Evolutionary conservation across 2,797 vertebrate genomes (phyloP).

Genomic region (Chrysocyon brachyurus): DNA sequence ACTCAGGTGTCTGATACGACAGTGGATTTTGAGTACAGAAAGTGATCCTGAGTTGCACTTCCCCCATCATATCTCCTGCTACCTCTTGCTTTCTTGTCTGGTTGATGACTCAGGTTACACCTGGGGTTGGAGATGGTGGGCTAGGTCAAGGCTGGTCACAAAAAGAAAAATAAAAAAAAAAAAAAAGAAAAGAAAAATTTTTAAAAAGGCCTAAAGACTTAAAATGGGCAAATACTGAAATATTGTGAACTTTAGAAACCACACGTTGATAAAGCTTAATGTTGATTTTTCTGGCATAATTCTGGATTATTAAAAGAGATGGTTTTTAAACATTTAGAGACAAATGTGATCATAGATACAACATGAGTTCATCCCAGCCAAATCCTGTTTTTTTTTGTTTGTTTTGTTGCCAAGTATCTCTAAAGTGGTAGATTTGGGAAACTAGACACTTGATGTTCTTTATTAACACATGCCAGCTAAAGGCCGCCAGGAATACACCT

Average conservation of each 20-base stretch:
- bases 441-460: neutral
- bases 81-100: slow-evolving; percentile 56
- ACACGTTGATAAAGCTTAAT: slow-evolving; percentile 65
- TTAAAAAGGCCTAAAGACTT: neutral
- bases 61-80: neutral
- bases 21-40: neutral
- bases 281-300: slow-evolving; percentile 64
- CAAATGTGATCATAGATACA: slow-evolving; percentile 62
- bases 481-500: neutral
- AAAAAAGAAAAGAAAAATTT: too few species aligned
- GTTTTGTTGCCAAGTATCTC: slow-evolving; percentile 3
- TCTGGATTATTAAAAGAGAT: slow-evolving; percentile 76
- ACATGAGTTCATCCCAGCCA: slow-evolving; percentile 28
- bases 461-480: neutral
- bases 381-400: neutral
- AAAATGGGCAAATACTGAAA: slow-evolving; percentile 30
- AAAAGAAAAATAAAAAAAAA: neutral
- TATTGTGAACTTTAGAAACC: slow-evolving; percentile 65
- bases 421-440: slow-evolving; percentile 43
- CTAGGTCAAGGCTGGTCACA: slow-evolving; percentile 5
- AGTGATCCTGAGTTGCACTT: neutral
- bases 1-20: slow-evolving; percentile 45
- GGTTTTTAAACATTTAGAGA: slow-evolving; percentile 63
- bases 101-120: slow-evolving; percentile 52
- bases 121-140: slow-evolving; percentile 10